A percentile compares a stretch with the other conserved stretches of the same genome.
These are phyloP conservation scores for Heliconius cydno DNA, from an alignment of 2,888 invertebrate genomes.

Conservation along the genomic window DNA sequence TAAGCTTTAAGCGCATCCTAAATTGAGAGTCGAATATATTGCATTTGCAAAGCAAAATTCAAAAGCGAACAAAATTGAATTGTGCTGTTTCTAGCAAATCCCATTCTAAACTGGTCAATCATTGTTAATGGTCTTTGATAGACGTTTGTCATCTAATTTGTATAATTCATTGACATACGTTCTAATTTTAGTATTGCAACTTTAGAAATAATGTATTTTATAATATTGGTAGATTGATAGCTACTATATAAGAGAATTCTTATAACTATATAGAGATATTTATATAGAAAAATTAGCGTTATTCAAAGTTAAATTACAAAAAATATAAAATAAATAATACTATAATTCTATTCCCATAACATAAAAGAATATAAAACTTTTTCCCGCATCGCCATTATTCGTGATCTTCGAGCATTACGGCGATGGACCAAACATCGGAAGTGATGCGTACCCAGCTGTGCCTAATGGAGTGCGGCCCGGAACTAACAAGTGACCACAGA, in stretches of 20 bases:
- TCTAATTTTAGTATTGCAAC: too few species aligned
- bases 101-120: not conserved
- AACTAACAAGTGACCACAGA: not conserved
- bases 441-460: conserved; percentile 28
- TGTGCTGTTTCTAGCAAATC: not conserved
- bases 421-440: conserved; percentile 1
- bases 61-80: not conserved
- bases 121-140: not conserved
- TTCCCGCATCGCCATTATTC: not conserved
- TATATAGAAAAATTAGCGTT: too few species aligned
- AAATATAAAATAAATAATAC: too few species aligned
- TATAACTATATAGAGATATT: too few species aligned
- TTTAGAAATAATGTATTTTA: too few species aligned
- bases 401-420: not conserved
- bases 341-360: not conserved
- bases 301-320: too few species aligned
- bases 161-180: too few species aligned
- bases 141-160: not conserved
- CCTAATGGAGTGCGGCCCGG: conserved; percentile 22
- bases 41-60: not conserved
- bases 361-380: not conserved
- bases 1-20: not conserved
- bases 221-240: too few species aligned
- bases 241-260: too few species aligned
- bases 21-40: not conserved